phyloP scores from a whole-genome alignment of 1,140 invertebrate genomes.

The Myzus persicae region DNA sequence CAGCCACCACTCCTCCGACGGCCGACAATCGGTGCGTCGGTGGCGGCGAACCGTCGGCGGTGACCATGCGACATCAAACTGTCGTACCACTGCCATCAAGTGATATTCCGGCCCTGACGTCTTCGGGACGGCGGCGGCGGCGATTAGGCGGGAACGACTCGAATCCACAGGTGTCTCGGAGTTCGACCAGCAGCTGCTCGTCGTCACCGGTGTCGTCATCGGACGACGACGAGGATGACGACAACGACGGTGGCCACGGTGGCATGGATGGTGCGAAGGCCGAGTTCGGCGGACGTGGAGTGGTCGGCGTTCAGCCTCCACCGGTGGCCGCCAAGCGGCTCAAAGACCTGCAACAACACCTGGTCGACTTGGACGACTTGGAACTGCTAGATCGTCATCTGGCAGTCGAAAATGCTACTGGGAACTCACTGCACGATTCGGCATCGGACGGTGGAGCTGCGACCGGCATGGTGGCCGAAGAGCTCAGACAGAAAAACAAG shows the following conservation, averaged over 20 bases:
- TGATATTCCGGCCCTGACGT: background rate
- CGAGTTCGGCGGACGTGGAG: background rate
- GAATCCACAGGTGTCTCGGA: background rate
- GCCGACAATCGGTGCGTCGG: conserved; percentile 22
- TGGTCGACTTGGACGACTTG: conserved; percentile 34
- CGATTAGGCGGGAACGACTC: background rate
- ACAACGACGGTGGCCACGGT: background rate
- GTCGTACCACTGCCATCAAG: background rate
- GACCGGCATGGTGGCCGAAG: conserved; percentile 72
- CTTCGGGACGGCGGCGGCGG: background rate
- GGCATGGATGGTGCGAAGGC: background rate
- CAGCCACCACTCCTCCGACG: background rate
- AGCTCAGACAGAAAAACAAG: conserved; percentile 90
- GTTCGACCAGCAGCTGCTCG: background rate
- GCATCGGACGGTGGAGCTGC: conserved; percentile 69
- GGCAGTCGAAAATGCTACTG: background rate
- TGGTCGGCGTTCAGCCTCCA: background rate
- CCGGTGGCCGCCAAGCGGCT: conserved; percentile 14
- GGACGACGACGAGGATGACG: conserved; percentile 15
- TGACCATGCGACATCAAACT: background rate
- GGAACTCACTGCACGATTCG: conserved; percentile 65
- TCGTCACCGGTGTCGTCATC: background rate
- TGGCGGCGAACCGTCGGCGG: background rate
- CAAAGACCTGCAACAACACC: background rate
- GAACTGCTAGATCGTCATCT: conserved; percentile 18